phyloP scores from a whole-genome alignment of 2,113 vertebrate genomes.

The Paedocypris sp. region DNA sequence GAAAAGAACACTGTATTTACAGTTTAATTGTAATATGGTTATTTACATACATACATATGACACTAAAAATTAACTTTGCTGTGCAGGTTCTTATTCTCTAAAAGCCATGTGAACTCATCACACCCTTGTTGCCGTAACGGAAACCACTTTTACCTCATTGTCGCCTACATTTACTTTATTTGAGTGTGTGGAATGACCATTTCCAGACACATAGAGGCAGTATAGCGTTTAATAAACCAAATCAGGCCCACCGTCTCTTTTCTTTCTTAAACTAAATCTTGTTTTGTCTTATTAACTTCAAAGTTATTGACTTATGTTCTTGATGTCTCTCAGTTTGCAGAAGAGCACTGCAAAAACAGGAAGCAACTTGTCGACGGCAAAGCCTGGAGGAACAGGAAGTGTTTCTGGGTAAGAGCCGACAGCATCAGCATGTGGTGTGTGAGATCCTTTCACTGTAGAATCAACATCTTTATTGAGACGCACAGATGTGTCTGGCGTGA shows the following conservation, averaged over 20 bases:
- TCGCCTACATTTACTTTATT: neutral
- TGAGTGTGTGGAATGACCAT: neutral
- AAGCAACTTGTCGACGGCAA: conserved; percentile 46
- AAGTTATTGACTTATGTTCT: neutral
- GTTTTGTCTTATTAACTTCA: neutral
- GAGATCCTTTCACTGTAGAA: no score
- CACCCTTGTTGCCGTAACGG: neutral
- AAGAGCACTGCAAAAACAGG: conserved; percentile 61
- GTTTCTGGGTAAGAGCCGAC: conserved; percentile 50
- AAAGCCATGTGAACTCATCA: neutral
- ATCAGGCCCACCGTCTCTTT: no score
- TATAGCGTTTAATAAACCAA: no score
- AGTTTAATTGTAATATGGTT: no score
- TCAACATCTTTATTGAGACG: no score
- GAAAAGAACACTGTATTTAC: no score
- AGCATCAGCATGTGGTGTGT: neutral
- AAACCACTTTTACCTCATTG: neutral
- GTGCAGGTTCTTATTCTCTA: no score
- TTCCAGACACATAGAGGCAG: no score
- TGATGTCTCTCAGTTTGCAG: conserved; percentile 54
- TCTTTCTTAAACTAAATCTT: no score
- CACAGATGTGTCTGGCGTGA: no score
- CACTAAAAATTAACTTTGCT: no score
- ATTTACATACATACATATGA: no score
- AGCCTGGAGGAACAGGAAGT: conserved; percentile 66